These are phyloP conservation scores for Aphrocallistes beatrix DNA, from an alignment of 37 sponge, comb jelly and placozoan species.

Conservation along the genomic window DNA sequence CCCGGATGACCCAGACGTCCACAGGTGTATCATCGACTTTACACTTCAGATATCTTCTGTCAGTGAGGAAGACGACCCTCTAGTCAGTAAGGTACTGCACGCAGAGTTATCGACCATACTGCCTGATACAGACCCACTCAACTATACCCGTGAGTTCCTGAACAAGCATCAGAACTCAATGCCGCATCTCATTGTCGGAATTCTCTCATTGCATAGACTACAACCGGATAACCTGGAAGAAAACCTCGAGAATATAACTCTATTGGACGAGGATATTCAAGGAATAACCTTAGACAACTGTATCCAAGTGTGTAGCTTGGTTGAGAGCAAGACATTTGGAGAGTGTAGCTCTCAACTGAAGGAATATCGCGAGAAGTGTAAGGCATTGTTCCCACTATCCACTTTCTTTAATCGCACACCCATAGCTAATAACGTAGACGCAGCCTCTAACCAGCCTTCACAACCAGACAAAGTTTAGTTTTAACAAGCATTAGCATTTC, in stretches of 20 bases:
- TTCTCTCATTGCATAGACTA: background rate
- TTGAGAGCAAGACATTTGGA: conserved; percentile 48
- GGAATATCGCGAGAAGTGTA: conserved; percentile 34
- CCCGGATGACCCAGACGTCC: conserved; percentile 57
- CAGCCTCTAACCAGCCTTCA: background rate
- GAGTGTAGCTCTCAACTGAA: conserved; percentile 29
- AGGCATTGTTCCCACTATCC: conserved; percentile 59
- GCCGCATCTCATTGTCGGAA: conserved; percentile 56
- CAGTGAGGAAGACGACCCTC: background rate
- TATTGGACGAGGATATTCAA: background rate
- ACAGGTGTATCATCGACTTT: conserved; percentile 58
- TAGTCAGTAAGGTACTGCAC: conserved; percentile 1
- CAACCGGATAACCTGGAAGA: background rate
- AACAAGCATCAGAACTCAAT: conserved; percentile 43
- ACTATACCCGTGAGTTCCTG: background rate
- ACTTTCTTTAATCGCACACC: conserved; percentile 42
- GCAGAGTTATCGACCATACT: background rate
- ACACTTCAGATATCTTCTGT: conserved; percentile 12
- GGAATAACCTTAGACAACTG: conserved; percentile 32
- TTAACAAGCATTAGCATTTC: no score
- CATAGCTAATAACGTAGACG: background rate
- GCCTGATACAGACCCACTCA: background rate
- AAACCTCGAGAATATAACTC: background rate
- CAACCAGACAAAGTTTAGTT: background rate
- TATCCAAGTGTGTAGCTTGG: conserved; percentile 29